Percentiles rank a stretch among this genome's conserved stretches.
These are phyloP conservation scores for Acholoe squamosa DNA, from an alignment of 2,888 invertebrate species.

Conservation along the genomic window DNA sequence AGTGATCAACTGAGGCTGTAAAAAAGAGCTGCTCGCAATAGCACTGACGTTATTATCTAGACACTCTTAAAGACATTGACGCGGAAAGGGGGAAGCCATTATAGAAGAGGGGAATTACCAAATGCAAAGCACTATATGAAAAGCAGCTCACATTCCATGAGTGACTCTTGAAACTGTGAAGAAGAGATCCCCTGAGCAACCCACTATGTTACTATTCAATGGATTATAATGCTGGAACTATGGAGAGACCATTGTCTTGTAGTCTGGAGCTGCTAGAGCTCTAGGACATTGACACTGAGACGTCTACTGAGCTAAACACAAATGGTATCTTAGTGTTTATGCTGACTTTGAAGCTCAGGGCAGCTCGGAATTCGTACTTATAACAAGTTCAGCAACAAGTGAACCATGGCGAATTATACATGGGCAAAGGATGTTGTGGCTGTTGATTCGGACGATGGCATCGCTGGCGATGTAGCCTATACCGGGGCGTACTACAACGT, in stretches of 20 bases:
- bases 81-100: neutral
- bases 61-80: neutral
- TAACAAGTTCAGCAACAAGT: neutral
- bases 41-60: constrained; percentile 3
- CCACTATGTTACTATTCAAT: too few species aligned
- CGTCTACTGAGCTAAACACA: too few species aligned
- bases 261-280: too few species aligned
- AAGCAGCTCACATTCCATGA: neutral
- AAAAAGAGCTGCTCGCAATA: constrained; percentile 1
- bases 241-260: too few species aligned
- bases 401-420: constrained; percentile 34
- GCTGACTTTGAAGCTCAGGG: too few species aligned
- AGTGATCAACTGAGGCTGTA: neutral
- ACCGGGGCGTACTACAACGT: constrained; percentile 34
- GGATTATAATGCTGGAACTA: too few species aligned
- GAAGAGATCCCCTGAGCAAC: too few species aligned
- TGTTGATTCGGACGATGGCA: neutral
- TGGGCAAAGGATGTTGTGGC: constrained; percentile 28
- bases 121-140: neutral
- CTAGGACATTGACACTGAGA: too few species aligned
- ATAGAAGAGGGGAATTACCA: neutral
- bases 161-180: too few species aligned
- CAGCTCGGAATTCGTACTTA: too few species aligned
- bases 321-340: too few species aligned
- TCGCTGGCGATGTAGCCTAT: neutral